Evolutionary conservation across 2,113 vertebrate species (phyloP).

Genomic region (Todiramphus saurophagus): DNA sequence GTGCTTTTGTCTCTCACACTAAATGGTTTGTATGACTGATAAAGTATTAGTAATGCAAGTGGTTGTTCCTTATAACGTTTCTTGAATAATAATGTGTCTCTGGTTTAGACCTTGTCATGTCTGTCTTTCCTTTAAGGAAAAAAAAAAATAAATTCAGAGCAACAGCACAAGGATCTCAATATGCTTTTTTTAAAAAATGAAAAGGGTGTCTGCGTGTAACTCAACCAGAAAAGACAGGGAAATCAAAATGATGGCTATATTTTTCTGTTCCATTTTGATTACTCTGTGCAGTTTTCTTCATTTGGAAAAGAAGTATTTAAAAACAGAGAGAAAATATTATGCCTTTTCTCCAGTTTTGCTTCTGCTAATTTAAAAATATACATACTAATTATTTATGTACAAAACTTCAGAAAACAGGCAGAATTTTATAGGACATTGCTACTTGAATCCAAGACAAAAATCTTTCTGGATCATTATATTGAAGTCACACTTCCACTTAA

Average conservation of each 20-base stretch:
- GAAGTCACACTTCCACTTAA: not conserved
- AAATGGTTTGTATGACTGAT: slow-evolving; percentile 17
- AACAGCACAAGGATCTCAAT: not conserved
- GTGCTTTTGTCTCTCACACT: not conserved
- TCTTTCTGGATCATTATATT: not conserved
- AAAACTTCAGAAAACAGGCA: not conserved
- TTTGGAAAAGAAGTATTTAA: not conserved
- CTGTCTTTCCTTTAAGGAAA: not conserved
- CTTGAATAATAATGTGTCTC: slow-evolving; percentile 5
- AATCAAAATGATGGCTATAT: not conserved
- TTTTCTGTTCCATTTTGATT: not conserved
- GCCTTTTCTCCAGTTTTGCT: not conserved
- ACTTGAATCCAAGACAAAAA: not conserved
- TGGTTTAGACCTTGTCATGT: slow-evolving; percentile 2
- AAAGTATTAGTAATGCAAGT: slow-evolving; percentile 24
- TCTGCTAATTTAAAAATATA: not conserved
- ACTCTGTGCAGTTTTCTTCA: not conserved
- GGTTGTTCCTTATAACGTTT: not conserved
- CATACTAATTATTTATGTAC: not conserved
- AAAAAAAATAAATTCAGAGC: not conserved
- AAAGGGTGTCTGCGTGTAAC: not conserved
- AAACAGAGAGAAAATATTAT: not conserved
- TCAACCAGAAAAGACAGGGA: slow-evolving; percentile 14
- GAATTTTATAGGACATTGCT: not conserved
- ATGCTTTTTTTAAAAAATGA: not conserved